A percentile compares a stretch with the other conserved stretches of the same genome.
phyloP scores from a whole-genome alignment of 2,797 vertebrate genomes.

The Hyperoplus lanceolatus region DNA sequence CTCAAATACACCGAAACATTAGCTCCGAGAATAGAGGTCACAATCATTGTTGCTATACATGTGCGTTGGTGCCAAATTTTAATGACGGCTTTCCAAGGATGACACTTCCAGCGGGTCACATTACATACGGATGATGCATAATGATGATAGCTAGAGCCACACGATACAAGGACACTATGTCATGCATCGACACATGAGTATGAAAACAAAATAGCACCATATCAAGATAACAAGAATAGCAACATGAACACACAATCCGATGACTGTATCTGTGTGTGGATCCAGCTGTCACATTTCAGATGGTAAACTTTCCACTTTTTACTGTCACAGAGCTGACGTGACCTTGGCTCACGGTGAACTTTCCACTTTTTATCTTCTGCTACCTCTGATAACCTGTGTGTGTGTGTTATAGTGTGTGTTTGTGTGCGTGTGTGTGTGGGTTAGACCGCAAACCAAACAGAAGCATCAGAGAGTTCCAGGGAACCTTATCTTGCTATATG shows the following conservation, averaged over 20 bases:
- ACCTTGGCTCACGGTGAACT: slow-evolving; percentile 82
- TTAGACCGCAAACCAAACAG: slow-evolving; percentile 67
- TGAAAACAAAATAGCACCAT: slow-evolving; percentile 38
- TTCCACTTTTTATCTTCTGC: slow-evolving; percentile 81
- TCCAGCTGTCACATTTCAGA: slow-evolving; percentile 64
- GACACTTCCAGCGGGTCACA: not conserved
- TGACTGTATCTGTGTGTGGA: slow-evolving; percentile 12
- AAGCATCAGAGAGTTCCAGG: slow-evolving; percentile 72
- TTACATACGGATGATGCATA: slow-evolving; percentile 13
- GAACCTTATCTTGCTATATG: slow-evolving; percentile 74
- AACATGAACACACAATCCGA: slow-evolving; percentile 36
- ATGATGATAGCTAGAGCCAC: slow-evolving; percentile 3
- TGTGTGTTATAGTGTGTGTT: slow-evolving; percentile 44
- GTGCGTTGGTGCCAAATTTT: not conserved
- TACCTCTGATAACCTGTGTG: slow-evolving; percentile 75
- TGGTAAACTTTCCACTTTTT: slow-evolving; percentile 48
- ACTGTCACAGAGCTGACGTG: slow-evolving; percentile 67
- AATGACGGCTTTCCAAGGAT: not conserved
- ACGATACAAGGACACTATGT: slow-evolving; percentile 9
- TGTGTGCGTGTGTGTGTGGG: slow-evolving; percentile 24
- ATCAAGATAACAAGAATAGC: slow-evolving; percentile 27
- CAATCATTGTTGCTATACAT: not conserved
- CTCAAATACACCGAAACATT: not conserved
- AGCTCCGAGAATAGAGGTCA: not conserved
- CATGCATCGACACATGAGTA: not conserved